These are phyloP conservation scores for Gallinago paraguaiae DNA, from an alignment of 2,113 vertebrate species.

Conservation along the genomic window DNA sequence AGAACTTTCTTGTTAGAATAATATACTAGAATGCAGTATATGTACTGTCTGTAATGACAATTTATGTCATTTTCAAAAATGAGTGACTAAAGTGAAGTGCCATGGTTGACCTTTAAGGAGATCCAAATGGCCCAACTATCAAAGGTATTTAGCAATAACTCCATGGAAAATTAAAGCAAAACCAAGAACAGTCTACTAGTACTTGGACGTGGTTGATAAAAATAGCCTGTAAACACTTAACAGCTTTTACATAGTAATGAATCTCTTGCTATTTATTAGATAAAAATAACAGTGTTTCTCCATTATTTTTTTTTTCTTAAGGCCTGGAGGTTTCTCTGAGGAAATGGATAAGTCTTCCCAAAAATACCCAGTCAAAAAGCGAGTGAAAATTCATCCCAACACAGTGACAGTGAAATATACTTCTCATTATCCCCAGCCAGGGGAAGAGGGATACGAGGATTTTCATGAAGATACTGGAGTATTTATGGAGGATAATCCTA, in stretches of 20 bases:
- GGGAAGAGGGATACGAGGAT: conserved; percentile 89
- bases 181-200: background rate
- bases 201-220: background rate
- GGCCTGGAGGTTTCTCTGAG: conserved; percentile 23
- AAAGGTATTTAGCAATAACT: background rate
- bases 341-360: conserved; percentile 87
- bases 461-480: conserved; percentile 85
- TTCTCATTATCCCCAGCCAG: conserved; percentile 93
- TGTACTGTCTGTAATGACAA: background rate
- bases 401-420: conserved; percentile 95
- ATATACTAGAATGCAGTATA: background rate
- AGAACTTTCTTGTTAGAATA: background rate
- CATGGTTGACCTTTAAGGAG: background rate
- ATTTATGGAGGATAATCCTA: conserved; percentile 88
- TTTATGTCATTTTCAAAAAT: background rate
- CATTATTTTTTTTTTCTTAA: background rate
- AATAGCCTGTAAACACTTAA: background rate
- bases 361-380: conserved; percentile 88
- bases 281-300: background rate
- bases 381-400: conserved; percentile 95
- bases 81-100: background rate
- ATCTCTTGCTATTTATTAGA: background rate
- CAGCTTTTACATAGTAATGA: background rate
- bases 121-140: background rate
- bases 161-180: background rate